Conservation (phyloP, 2,113 vertebrate species). For the Ammodytes marinus region DNA sequence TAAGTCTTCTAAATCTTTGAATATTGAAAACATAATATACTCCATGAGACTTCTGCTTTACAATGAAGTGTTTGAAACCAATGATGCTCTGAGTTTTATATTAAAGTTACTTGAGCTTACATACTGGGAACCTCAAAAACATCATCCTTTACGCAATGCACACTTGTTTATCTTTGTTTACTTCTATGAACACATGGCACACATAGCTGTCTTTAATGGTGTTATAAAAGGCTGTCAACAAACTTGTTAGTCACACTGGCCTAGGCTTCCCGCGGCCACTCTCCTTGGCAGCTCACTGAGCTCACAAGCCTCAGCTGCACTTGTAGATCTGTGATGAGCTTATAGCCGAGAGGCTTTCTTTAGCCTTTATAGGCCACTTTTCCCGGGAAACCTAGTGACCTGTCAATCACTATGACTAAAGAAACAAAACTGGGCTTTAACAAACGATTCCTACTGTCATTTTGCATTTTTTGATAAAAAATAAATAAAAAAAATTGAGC, state of each 20-base stretch:
- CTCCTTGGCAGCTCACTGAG: constrained; percentile 25
- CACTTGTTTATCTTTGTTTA: background rate
- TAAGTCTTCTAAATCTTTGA: no score
- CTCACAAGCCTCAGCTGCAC: constrained; percentile 18
- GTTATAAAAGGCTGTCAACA: constrained; percentile 20
- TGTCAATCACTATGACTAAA: background rate
- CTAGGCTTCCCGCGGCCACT: constrained; percentile 16
- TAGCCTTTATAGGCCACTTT: constrained; percentile 22
- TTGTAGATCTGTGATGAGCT: constrained; percentile 25
- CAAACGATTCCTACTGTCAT: background rate
- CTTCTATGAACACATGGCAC: background rate
- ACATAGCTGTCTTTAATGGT: constrained; percentile 4
- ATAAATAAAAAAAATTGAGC: background rate
- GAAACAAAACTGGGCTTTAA: background rate
- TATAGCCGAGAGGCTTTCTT: constrained; percentile 35
- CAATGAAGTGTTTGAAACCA: background rate
- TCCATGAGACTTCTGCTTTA: background rate
- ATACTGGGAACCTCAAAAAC: background rate
- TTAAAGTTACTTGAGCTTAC: background rate
- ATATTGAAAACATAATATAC: background rate
- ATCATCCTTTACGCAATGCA: background rate
- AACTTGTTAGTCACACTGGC: constrained; percentile 29
- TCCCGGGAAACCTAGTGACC: constrained; percentile 1
- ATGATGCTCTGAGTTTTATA: background rate
- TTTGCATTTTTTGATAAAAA: background rate